phyloP scores from a whole-genome alignment of 2,113 vertebrate genomes.

The Enhydra lutris region DNA sequence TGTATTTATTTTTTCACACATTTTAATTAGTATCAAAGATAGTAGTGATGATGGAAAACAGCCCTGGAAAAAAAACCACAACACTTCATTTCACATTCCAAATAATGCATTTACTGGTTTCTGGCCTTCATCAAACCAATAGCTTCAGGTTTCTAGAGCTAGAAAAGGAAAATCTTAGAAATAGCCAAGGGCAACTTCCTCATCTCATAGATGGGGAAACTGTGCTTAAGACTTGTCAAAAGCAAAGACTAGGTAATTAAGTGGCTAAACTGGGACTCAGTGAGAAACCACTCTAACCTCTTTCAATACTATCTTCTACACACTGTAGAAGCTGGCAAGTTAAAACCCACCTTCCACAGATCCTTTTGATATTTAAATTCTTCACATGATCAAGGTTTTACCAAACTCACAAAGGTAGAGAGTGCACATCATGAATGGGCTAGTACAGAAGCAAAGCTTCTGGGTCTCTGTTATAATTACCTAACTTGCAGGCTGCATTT shows the following conservation, averaged over 20 bases:
- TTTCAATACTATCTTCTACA: background rate
- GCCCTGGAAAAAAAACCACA: background rate
- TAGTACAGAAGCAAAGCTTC: background rate
- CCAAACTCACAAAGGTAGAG: background rate
- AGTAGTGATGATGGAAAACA: background rate
- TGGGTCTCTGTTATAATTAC: background rate
- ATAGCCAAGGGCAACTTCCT: background rate
- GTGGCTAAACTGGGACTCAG: background rate
- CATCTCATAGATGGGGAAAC: background rate
- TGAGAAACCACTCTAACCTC: background rate
- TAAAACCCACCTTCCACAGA: background rate
- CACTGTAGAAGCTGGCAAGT: background rate
- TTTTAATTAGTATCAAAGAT: background rate
- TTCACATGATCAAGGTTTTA: background rate
- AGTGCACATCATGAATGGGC: background rate
- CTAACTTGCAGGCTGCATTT: background rate
- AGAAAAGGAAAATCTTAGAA: background rate
- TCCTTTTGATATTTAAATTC: background rate
- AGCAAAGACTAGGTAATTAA: background rate
- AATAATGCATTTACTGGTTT: background rate
- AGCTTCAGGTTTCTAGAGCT: background rate
- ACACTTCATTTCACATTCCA: background rate
- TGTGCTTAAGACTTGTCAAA: background rate
- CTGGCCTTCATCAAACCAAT: background rate
- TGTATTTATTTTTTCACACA: background rate